Evolutionary conservation across 2,113 vertebrate genomes (phyloP), one percentile per base, ranked within the genome.

Genomic region (Azemiops feae): DNA sequence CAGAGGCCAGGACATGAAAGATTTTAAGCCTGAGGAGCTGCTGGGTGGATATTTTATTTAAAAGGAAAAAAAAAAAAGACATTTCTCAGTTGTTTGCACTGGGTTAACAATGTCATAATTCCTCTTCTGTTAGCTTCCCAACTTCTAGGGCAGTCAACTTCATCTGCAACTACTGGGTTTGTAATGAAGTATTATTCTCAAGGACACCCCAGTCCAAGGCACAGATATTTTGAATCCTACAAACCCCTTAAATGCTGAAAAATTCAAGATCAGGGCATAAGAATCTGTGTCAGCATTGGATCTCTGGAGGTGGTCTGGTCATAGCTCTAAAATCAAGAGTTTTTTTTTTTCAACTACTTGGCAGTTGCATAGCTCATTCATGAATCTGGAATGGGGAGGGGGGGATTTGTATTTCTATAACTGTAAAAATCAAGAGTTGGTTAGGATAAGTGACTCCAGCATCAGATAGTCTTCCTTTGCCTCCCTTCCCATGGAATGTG

Each of bases 1-100:
- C 96, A 95, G 94, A 95, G 96, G 93, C 97, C 97, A 89, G 2
- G 50, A 90, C 94, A 58, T 0, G 92, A 7, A 4, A 85, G 93
- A 93, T 96, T 92, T 95, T 14, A 58, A 54, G 20, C 27, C 52
- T 3, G 20, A 91, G 93, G 93, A 95, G 95, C 89, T 90, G 3
- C 30, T 81, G 52, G 93, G 87, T 4, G 57, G 94, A 60, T 60
- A 92, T 27, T 94, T 92, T 96, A 54, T 95, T 93, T 95, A 0
- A 0, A 95, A 92, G 55, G 50, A 85, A 45, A 91, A 34, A 74
- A 74, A 74, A 74, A 30, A 74, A 2, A 81, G 34, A 81, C 30
- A 11, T 93, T 96, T 85, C 95, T 94, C 94, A 34, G 52, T 93
- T 90, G 94, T 91, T 18, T 92, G 85, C 2, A 1, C 6, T 3